Base-by-base conservation (phyloP, 2,113 vertebrate species). In the Acrocephalus kingi region DNA sequence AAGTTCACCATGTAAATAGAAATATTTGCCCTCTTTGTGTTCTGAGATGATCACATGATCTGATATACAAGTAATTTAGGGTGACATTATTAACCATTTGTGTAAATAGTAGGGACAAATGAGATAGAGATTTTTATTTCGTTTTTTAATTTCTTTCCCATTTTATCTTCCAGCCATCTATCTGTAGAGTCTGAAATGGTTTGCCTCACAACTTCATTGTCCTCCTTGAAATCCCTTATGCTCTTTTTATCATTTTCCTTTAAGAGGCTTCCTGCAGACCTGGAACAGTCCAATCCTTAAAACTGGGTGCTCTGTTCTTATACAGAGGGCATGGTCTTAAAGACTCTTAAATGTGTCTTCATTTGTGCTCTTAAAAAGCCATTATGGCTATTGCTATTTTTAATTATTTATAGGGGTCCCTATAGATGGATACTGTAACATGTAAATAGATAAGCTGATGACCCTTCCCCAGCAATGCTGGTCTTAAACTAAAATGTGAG, bases 361-460 rank as follows among this genome's bases (percentile, higher is more conserved):
- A 20, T 90, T 84, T 67, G 6, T 90, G 79, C 79, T 94, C 46
- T 94, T 86, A 74, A 80, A 93, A 97, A 80, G 28, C 85, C 59
- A 86, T 95, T 93, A 90, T 62, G 43, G 46, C 6, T 86, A 15
- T 71, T 86, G 22, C 6, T 58, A 46, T 59, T 69, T 90, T 82
- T 23, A 95, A 92, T 95, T 86, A 95, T 93, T 92, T 90, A 92
- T 86, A 55, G 30, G 10, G 25, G 9, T 28, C 28, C 39, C 43
- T 71, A 67, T 59, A 84, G 91, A 87, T 78, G 73, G 46, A 13
- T 62, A 19, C 14, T 39, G 25, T 43, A 67, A 46, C 63, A 69
- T 5, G 3, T 41, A 52, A 83, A 59, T 19, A 89, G 55, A 19
- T 8, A 27, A 87, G 24, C 6, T 24, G 12, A 54, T 71, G 43